phyloP scores from a whole-genome alignment of 2,888 invertebrate species.

The Plagiodera versicolora region DNA sequence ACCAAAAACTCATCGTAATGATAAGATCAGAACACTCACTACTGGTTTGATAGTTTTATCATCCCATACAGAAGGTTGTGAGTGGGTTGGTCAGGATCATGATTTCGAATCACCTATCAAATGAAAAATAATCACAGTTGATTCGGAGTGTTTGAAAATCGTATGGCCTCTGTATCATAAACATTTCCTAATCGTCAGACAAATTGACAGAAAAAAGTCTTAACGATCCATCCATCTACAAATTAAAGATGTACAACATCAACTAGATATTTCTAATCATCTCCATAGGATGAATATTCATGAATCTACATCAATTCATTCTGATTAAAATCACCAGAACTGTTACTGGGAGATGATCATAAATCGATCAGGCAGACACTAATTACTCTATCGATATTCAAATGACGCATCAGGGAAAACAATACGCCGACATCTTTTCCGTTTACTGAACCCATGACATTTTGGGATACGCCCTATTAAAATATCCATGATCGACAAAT shows the following conservation, averaged over 20 bases:
- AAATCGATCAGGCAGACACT: slow-evolving; percentile 8
- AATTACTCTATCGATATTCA: slow-evolving; percentile 12
- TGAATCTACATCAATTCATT: not conserved
- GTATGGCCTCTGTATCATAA: not conserved
- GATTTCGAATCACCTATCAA: not conserved
- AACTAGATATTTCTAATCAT: slow-evolving; percentile 5
- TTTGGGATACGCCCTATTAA: not conserved
- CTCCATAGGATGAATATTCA: slow-evolving; percentile 10
- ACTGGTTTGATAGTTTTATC: not conserved
- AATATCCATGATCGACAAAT: not conserved
- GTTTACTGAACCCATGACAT: not conserved
- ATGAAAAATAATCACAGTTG: not conserved
- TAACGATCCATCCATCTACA: not conserved
- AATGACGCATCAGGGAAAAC: slow-evolving; percentile 3
- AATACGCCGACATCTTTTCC: not conserved
- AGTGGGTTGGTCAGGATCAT: not conserved
- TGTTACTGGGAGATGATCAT: not conserved
- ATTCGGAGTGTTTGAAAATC: not conserved
- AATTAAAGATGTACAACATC: slow-evolving; percentile 11
- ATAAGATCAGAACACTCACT: too few species aligned
- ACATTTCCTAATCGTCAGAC: slow-evolving; percentile 11
- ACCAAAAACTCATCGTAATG: too few species aligned
- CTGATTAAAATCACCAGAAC: slow-evolving; percentile 13
- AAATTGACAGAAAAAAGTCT: slow-evolving; percentile 10
- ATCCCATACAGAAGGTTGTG: not conserved